Conservation (phyloP, 2,113 vertebrate genomes). For the Pedetes capensis region DNA sequence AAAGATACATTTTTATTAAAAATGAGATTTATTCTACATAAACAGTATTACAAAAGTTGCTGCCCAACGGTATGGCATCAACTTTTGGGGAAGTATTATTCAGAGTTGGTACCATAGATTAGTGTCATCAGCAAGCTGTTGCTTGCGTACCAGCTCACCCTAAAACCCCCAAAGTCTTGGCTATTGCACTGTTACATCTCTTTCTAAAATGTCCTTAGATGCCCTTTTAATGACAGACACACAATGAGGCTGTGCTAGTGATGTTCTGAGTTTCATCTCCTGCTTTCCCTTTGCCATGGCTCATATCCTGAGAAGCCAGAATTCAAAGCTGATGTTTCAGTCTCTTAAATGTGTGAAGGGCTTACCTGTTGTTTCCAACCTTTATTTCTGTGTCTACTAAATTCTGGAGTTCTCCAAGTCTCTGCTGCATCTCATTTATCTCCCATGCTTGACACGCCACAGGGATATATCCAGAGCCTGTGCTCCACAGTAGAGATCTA, state of each 20-base stretch:
- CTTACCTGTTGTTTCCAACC: background rate
- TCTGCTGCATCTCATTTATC: background rate
- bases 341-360: background rate
- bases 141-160: background rate
- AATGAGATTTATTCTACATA: slow-evolving; percentile 72
- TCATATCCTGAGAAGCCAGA: background rate
- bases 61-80: background rate
- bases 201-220: background rate
- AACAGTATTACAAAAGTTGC: slow-evolving; percentile 41
- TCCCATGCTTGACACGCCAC: background rate
- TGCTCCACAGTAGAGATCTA: background rate
- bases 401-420: background rate
- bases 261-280: background rate
- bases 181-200: background rate
- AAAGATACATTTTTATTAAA: slow-evolving; percentile 78
- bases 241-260: background rate
- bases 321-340: background rate
- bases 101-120: background rate
- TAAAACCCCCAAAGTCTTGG: background rate
- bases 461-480: background rate
- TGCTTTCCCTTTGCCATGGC: background rate
- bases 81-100: background rate
- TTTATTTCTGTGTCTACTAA: background rate
- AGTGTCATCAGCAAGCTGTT: background rate
- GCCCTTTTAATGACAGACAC: background rate